These are phyloP conservation scores for Enteromius unitaeniatus DNA, from an alignment of 2,797 vertebrate genomes.

Conservation along the genomic window DNA sequence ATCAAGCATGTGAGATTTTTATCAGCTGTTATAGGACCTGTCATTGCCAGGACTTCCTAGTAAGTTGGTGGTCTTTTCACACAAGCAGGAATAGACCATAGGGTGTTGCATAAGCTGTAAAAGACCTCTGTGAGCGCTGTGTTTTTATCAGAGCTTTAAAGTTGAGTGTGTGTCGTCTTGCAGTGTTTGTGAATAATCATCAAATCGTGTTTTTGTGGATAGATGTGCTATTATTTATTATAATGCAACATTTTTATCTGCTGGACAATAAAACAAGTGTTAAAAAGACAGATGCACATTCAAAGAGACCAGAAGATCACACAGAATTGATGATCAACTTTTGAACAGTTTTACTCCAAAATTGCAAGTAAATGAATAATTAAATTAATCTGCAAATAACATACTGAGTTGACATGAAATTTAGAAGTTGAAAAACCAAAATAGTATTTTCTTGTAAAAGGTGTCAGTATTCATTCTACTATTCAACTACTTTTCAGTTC, in stretches of 20 bases:
- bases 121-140: background rate
- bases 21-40: background rate
- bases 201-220: background rate
- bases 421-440: background rate
- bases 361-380: background rate
- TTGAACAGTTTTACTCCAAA: background rate
- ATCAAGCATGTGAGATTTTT: background rate
- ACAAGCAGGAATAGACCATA: background rate
- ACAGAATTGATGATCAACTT: background rate
- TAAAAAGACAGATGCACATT: background rate
- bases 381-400: background rate
- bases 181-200: background rate
- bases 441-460: too few species aligned
- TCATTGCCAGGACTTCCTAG: slow-evolving; percentile 3
- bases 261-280: background rate
- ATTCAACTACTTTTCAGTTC: background rate
- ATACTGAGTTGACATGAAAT: background rate
- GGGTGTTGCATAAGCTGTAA: slow-evolving; percentile 12
- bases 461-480: background rate
- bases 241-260: background rate
- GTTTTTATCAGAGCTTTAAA: background rate
- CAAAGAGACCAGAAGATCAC: background rate
- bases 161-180: background rate
- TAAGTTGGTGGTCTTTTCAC: slow-evolving; percentile 31
- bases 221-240: background rate